Evolutionary conservation across 2,797 vertebrate species (phyloP), one percentile per base, ranked within the genome.

Genomic region (Botia kubotai): DNA sequence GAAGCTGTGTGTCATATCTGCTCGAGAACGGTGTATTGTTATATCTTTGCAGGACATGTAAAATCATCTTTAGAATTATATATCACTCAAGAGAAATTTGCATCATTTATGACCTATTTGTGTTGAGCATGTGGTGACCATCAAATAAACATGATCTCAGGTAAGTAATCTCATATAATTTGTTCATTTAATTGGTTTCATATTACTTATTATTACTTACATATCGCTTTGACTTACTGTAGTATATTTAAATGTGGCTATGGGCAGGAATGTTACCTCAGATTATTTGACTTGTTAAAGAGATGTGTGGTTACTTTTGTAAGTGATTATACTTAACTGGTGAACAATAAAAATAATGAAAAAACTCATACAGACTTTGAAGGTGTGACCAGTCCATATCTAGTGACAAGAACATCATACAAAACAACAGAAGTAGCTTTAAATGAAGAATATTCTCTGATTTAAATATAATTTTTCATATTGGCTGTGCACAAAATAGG

Each of bases 391-490:
- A 46, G 43, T 11, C 8, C 43, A 46, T 11, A 46, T 46, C 43
- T 46, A 46, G 43, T 11, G 10, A 46, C 43, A 46, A 46, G 10
- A 46, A 10, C 43, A 46, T 2, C 43, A 8, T 46, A 46, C 8
- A 46, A 46, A 11, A 46, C 10, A 46, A 46, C 43, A 46, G 8
- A 46, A 46, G 11, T 46, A 46, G 43, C 43, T 46, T 46, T 46
- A 11, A 46, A 46, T 10, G 10, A 46, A 7, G 6, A 43, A 43
- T 0, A 7, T 10, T 43, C 6, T 46, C 43, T 46, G 43, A 46
- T 46, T 10, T 46, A 76, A 66, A 72, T 72, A 58, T 65, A 79
- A 82, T 72, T 26, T 58, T 58, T 8, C 21, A 26, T 23, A 81
- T 36, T 69, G 71, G 48, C 66, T 75, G 36, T 57, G 63, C 66